These are phyloP conservation scores for Pinna nobilis DNA, from an alignment of 1,140 invertebrate genomes.

Conservation along the genomic window DNA sequence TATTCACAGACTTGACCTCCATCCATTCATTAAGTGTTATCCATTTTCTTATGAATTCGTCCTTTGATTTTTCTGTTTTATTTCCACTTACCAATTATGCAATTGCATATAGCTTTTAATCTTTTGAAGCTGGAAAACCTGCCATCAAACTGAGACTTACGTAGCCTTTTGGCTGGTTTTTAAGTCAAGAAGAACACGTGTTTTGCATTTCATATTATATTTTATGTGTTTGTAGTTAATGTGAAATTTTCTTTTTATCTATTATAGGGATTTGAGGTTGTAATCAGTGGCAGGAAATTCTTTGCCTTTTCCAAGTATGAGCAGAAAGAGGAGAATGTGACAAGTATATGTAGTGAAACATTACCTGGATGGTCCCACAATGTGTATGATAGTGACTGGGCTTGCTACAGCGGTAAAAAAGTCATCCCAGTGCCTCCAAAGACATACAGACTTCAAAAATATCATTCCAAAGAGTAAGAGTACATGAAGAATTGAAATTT, in stretches of 20 bases:
- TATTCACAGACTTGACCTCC: too few relatives aligned
- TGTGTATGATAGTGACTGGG: slow-evolving; percentile 73
- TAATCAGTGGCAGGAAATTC: slow-evolving; percentile 73
- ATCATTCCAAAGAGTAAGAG: slow-evolving; percentile 14
- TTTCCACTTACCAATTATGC: too few relatives aligned
- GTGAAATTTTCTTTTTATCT: not conserved
- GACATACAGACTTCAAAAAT: not conserved
- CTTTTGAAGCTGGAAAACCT: too few relatives aligned
- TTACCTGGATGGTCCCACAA: slow-evolving; percentile 76
- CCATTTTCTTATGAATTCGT: too few relatives aligned
- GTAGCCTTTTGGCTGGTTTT: not conserved
- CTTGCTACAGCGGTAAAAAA: slow-evolving; percentile 70
- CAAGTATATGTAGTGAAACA: slow-evolving; percentile 74
- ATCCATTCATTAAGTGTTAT: too few relatives aligned
- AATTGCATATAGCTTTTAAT: too few relatives aligned
- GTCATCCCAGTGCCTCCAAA: slow-evolving; percentile 8
- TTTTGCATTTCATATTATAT: not conserved
- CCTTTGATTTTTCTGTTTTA: too few relatives aligned
- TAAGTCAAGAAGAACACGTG: not conserved
- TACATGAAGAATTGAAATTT: slow-evolving; percentile 4
- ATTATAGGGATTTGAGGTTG: slow-evolving; percentile 71
- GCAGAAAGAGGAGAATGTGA: slow-evolving; percentile 57
- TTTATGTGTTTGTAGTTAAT: too few relatives aligned
- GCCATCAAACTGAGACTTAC: not conserved
- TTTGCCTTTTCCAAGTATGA: slow-evolving; percentile 76